Percentiles rank a stretch among this genome's conserved stretches.
These are phyloP conservation scores for Drosophila kohkoa DNA, from an alignment of 1,140 invertebrate species.

Conservation along the genomic window DNA sequence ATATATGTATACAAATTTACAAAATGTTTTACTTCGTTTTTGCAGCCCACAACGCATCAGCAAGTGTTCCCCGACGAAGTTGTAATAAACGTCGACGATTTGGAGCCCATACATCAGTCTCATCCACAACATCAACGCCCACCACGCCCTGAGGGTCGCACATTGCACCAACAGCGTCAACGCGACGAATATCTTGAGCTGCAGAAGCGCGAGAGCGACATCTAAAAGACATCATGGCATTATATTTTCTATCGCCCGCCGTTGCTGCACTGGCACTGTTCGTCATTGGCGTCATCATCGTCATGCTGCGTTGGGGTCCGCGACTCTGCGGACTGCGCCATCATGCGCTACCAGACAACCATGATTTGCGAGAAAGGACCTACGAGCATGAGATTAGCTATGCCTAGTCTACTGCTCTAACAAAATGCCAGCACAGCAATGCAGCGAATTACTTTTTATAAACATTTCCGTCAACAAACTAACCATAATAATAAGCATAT, in stretches of 20 bases:
- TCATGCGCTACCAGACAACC: slow-evolving; percentile 87
- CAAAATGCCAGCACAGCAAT: slow-evolving; percentile 28
- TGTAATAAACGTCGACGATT: slow-evolving; percentile 70
- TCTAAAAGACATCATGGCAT: slow-evolving; percentile 88
- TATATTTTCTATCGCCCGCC: slow-evolving; percentile 91
- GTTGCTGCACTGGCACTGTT: slow-evolving; percentile 90
- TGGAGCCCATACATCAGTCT: slow-evolving; percentile 62
- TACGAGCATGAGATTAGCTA: slow-evolving; percentile 88
- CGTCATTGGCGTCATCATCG: slow-evolving; percentile 90
- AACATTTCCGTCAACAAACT: slow-evolving; percentile 50
- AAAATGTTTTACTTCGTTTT: slow-evolving; percentile 1
- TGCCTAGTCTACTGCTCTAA: slow-evolving; percentile 64
- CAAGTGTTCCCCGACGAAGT: slow-evolving; percentile 82
- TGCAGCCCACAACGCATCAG: slow-evolving; percentile 72
- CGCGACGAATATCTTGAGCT: slow-evolving; percentile 90
- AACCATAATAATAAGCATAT: slow-evolving; percentile 48
- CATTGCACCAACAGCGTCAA: slow-evolving; percentile 75
- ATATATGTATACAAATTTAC: background rate
- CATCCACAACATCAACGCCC: slow-evolving; percentile 73
- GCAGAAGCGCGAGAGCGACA: slow-evolving; percentile 92
- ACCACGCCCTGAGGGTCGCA: slow-evolving; percentile 76
- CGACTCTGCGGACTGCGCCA: slow-evolving; percentile 89
- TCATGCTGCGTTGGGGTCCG: slow-evolving; percentile 90
- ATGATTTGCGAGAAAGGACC: slow-evolving; percentile 87
- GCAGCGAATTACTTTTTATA: slow-evolving; percentile 33